Evolutionary conservation across 92 coral and sea anemone genomes (phyloP).

Genomic region (Epizoanthus stellaris): DNA sequence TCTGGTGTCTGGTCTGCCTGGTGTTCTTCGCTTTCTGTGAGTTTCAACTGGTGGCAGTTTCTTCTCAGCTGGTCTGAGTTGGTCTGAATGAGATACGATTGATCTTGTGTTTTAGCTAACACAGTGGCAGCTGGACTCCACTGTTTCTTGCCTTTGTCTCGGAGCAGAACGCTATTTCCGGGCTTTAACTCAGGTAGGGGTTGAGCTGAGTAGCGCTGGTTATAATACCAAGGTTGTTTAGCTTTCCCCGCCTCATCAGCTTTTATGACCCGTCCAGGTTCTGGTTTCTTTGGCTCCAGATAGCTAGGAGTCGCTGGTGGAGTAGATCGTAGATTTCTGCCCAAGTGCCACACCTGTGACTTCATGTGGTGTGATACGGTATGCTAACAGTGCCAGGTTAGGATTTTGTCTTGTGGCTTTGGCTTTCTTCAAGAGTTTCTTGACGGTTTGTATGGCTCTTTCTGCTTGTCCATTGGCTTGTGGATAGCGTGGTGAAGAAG

Average conservation of each 20-base stretch:
- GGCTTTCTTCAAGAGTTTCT: conserved; percentile 15
- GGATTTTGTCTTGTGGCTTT: conserved; percentile 33
- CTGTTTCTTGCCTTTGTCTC: conserved; percentile 28
- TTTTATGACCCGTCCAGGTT: neutral
- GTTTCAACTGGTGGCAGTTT: conserved; percentile 21
- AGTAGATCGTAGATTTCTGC: conserved; percentile 7
- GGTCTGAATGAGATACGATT: conserved; percentile 22
- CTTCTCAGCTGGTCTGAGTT: conserved; percentile 13
- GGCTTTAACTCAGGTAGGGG: too few species aligned
- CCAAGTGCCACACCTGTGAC: conserved; percentile 47
- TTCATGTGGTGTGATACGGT: conserved; percentile 41
- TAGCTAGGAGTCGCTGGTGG: conserved; percentile 12
- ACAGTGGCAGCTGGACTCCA: conserved; percentile 42
- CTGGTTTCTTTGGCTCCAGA: conserved; percentile 18
- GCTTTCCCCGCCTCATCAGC: conserved; percentile 27
- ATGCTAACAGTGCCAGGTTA: conserved; percentile 41
- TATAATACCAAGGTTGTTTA: conserved; percentile 8
- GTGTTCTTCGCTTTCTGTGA: neutral
- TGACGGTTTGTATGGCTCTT: conserved; percentile 11
- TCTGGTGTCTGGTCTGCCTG: neutral
- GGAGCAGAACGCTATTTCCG: neutral
- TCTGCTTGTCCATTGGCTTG: neutral
- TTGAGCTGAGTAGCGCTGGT: conserved; percentile 5
- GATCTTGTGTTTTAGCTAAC: neutral
- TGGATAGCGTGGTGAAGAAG: too few species aligned